Base-by-base conservation (phyloP, 2,797 vertebrate genomes). In the Periophthalmus magnuspinnatus region DNA sequence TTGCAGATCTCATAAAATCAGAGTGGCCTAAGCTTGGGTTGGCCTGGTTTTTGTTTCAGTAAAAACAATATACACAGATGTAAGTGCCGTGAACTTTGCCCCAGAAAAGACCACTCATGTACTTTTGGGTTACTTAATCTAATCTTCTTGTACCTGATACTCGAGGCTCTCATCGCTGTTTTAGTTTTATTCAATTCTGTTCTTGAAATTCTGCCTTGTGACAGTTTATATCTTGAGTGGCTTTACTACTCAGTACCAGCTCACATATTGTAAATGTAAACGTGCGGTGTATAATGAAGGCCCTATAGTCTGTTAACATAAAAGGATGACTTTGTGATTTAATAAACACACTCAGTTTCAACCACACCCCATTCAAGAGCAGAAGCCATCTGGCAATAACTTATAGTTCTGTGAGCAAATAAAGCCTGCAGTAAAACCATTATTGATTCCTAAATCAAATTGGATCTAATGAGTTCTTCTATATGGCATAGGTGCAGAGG, bases 301-400 rank as follows among this genome's bases (percentile, higher is more conserved):
- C 21, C n/a, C 38, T 36, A 62, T 10, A 45, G 60, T 62, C 36
- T 45, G 36, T 45, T 45, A 45, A 62, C 60, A 62, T 62, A 41
- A 24, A 62, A 45, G n/a, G 45, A 62, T 45, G 60, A 32, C 33
- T 60, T 36, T 19, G 19, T 60, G 58, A 62, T 62, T 16, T 24
- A 62, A 62, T 62, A 41, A n/a, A 62, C 60, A 45, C 32, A 61
- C 38, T 63, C 38, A 45, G 61, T 28, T 64, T 47, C 41, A 6
- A 48, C 62, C 41, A 24, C 62, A 24, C 21, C 17, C 22, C 22
- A 22, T 9, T 45, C 61, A 63, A 24, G 36, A 3, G 16, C 41
- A 48, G 62, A 3, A 48, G 62, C 22, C 41, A 64, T 47, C 38
- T 64, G 41, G 14, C 41, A 64, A 17, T 47, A 63, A 48, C 38